These are phyloP conservation scores for Synanthedon tipuliformis DNA, from an alignment of 2,888 invertebrate genomes.

Conservation along the genomic window DNA sequence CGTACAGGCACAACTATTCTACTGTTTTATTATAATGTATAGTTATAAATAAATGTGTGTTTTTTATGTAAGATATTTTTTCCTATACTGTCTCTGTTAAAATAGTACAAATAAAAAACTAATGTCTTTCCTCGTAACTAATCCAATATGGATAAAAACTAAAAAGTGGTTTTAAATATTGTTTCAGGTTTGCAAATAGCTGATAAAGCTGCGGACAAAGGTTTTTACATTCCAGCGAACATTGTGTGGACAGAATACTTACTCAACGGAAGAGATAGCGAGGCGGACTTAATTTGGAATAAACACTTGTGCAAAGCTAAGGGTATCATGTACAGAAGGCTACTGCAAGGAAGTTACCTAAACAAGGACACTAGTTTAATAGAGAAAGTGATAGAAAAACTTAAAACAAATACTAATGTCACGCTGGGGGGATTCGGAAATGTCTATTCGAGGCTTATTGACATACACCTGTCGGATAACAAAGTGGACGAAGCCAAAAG, in stretches of 20 bases:
- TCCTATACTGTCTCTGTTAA: too few relatives aligned
- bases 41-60: too few relatives aligned
- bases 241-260: slow-evolving; percentile 79
- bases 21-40: too few relatives aligned
- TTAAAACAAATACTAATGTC: slow-evolving; percentile 31
- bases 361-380: slow-evolving; percentile 36
- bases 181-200: slow-evolving; percentile 72
- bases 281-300: slow-evolving; percentile 75
- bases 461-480: slow-evolving; percentile 32
- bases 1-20: too few relatives aligned
- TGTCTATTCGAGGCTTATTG: slow-evolving; percentile 49
- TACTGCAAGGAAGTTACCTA: slow-evolving; percentile 45
- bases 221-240: slow-evolving; percentile 73
- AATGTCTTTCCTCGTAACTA: too few relatives aligned
- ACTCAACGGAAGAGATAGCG: slow-evolving; percentile 65
- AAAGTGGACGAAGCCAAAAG: slow-evolving; percentile 31
- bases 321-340: slow-evolving; percentile 38
- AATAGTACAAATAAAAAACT: too few relatives aligned
- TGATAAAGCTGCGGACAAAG: slow-evolving; percentile 71
- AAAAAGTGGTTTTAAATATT: too few relatives aligned
- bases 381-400: slow-evolving; percentile 29
- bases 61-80: too few relatives aligned
- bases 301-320: slow-evolving; percentile 60
- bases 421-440: slow-evolving; percentile 36
- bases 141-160: too few relatives aligned